Conservation (phyloP, 1,140 invertebrate species). For the Lerema accius region DNA sequence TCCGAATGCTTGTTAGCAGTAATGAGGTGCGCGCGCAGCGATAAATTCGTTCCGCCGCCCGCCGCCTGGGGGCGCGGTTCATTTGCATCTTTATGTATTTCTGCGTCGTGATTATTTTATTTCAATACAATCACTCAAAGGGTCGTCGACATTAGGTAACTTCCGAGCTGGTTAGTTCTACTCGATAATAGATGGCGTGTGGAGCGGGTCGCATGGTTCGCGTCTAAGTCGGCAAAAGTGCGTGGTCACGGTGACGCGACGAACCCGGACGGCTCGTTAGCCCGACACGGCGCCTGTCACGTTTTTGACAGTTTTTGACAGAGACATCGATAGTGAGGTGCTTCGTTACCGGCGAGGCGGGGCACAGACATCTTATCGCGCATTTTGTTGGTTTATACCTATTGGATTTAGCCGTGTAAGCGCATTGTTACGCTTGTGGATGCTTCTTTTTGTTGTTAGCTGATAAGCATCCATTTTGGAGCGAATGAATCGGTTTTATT, state of each 20-base stretch:
- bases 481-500: constrained; percentile 19
- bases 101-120: constrained; percentile 55
- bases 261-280: constrained; percentile 71
- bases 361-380: constrained; percentile 57
- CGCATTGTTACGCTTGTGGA: constrained; percentile 63
- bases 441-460: constrained; percentile 49
- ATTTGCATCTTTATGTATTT: constrained; percentile 78
- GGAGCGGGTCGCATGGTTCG: constrained; percentile 15
- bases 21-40: constrained; percentile 76
- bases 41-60: constrained; percentile 73
- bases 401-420: constrained; percentile 69
- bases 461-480: constrained; percentile 28
- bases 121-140: constrained; percentile 48
- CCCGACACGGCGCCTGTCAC: constrained; percentile 74
- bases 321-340: constrained; percentile 76
- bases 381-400: constrained; percentile 67
- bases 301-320: constrained; percentile 80
- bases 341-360: constrained; percentile 70
- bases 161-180: constrained; percentile 38
- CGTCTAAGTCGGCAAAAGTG: constrained; percentile 37
- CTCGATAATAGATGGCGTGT: constrained; percentile 67
- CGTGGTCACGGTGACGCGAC: constrained; percentile 64
- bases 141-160: constrained; percentile 40
- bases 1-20: constrained; percentile 77
- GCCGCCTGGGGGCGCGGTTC: constrained; percentile 71